These are phyloP conservation scores for Garrulus glandarius DNA, from an alignment of 2,797 vertebrate genomes.

Conservation along the genomic window DNA sequence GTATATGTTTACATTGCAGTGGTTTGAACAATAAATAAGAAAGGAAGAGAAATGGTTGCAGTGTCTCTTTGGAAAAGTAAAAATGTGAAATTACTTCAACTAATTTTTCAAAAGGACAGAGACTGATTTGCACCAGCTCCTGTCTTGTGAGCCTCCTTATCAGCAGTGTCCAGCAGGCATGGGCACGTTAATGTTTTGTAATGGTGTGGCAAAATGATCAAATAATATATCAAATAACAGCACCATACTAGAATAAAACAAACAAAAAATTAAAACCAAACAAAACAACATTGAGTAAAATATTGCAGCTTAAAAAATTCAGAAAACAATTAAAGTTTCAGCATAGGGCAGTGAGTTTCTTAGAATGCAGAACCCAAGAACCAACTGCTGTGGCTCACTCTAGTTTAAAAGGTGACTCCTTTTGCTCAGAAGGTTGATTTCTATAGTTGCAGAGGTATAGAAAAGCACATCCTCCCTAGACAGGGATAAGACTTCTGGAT, in stretches of 20 bases:
- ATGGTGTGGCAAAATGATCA: constrained; percentile 45
- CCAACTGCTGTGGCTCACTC: neutral
- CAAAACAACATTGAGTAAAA: constrained; percentile 11
- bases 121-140: constrained; percentile 47
- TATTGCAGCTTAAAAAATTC: constrained; percentile 29
- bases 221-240: constrained; percentile 8
- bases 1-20: neutral
- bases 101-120: constrained; percentile 61
- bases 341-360: neutral
- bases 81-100: constrained; percentile 54
- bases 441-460: neutral
- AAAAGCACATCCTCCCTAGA: constrained; percentile 15
- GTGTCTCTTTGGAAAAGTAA: constrained; percentile 39
- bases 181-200: constrained; percentile 36
- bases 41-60: constrained; percentile 20
- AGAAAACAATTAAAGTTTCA: constrained; percentile 26
- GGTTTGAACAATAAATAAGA: constrained; percentile 24
- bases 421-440: constrained; percentile 26
- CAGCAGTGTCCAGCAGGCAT: constrained; percentile 60
- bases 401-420: neutral
- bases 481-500: neutral
- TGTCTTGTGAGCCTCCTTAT: constrained; percentile 55
- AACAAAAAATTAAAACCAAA: neutral
- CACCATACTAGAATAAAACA: neutral
- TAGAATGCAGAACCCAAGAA: neutral